Evolutionary conservation across 2,888 invertebrate species (phyloP), one percentile per base, ranked within the genome.

Genomic region (Cerastis rubricosa): DNA sequence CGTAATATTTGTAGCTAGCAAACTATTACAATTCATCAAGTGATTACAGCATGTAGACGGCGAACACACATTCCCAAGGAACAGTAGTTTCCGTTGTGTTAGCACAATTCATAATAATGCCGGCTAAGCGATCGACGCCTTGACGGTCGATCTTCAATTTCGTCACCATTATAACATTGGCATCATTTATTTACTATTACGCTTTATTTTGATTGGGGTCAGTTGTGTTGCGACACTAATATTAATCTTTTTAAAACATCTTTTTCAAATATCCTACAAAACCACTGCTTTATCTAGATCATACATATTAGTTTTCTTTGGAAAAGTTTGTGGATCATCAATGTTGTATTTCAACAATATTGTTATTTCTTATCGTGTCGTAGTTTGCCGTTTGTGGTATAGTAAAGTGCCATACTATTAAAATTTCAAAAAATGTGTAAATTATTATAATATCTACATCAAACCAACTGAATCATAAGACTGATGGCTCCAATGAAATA

Each of bases 101-200:
- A 81, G 88, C 90, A 86, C 79, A 84, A 84, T 83, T 76, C 61
- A 80, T 73, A 73, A 80, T 76, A 78, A 76, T 85, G 91, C 90
- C 87, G 83, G 80, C 84, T 87, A 86, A 87, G 90, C 88, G 85
- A 76, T 85, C 57, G 43, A 78, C 76, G 82, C 35, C 51, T 65
- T 82, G 76, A 77, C 75, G 68, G 75, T 73, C 83, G 76, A 86
- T 87, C 86, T 88, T 91, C 78, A 86, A 86, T 92, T 92, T 92
- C 92, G 90, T 89, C 91, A 93, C 86, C 86, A 87, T 84, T 88
- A 81, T 90, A 90, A 91, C 91, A 93, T 91, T 93, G 92, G 91
- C 93, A 93, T 89, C 89, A 90, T 91, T 92, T 88, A 88, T 88
- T 88, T 87, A 91, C 90, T 92, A 93, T 91, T 91, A 92, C 90